Evolutionary conservation across 2,113 vertebrate species (phyloP), one percentile per base, ranked within the genome.

Genomic region (Phycodurus eques): DNA sequence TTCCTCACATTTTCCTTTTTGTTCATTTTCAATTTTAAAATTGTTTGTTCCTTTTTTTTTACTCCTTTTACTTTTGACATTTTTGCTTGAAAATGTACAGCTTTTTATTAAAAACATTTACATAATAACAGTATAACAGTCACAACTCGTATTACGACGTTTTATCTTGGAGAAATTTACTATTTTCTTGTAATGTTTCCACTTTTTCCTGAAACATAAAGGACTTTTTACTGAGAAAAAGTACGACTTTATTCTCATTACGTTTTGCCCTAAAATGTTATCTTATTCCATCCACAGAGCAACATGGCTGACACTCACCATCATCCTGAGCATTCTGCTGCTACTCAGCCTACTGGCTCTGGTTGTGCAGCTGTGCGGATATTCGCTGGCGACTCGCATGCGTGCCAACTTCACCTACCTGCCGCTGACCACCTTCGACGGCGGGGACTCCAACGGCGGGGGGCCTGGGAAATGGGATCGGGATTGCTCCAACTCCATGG

Each of bases 391-490:
- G 0, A 1, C 67, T 20, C 46, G 22, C n/a, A n/a, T 0, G 0
- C 79, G 64, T 0, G 49, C 8, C 1, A 72, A 81, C n/a, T 93
- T 92, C 82, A 86, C 90, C n/a, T 93, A 92, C 44, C 65, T 92
- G 42, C 92, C 90, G 0, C 81, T 93, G 74, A 63, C n/a, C 27
- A 39, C 88, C 75, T 89, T 46, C 2, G 44, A 87, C 82, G 5
- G 15, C 14, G 31, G 77, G 17, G 61, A 57, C 3, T 1, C 22
- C 4, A 12, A n/a, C 3, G 11, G 5, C 2, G 0, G 22, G 20
- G 68, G 33, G 10, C 4, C 63, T 15, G 13, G 43, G n/a, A 68
- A 31, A 2, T 39, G 33, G 4, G 44, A 8, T 3, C 68, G 6
- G 49, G 80, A 88, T 6, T 83, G 88, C 33, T 88, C 78, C 0